These are phyloP conservation scores for Caenorhabditis sp. DNA, from an alignment of 2,888 invertebrate species.

Conservation along the genomic window DNA sequence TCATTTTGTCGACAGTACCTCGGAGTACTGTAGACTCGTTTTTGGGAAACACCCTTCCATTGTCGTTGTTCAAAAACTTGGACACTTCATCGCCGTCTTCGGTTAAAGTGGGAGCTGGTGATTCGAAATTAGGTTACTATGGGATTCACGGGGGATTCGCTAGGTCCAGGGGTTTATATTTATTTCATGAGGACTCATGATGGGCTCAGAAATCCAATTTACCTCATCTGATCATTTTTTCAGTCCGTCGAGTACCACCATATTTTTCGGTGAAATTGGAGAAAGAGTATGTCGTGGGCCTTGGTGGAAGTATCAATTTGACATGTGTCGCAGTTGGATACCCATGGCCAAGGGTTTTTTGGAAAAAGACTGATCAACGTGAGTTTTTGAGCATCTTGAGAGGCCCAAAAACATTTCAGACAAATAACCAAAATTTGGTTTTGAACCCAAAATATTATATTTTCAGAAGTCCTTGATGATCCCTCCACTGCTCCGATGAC, in stretches of 20 bases:
- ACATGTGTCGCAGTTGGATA: slow-evolving; percentile 97
- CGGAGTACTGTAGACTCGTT: slow-evolving; percentile 13
- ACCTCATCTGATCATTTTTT: slow-evolving; percentile 57
- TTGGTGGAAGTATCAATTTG: slow-evolving; percentile 88
- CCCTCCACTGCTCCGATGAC: slow-evolving; percentile 73
- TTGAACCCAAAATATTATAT: neutral
- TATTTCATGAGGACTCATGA: neutral
- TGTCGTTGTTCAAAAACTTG: slow-evolving; percentile 53
- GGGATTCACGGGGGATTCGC: neutral
- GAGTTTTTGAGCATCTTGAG: slow-evolving; percentile 6
- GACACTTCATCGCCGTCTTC: neutral
- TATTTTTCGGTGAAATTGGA: slow-evolving; percentile 92
- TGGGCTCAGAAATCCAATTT: too few species aligned
- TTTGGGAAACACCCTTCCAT: slow-evolving; percentile 56
- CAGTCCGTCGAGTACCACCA: slow-evolving; percentile 91
- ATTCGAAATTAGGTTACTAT: neutral
- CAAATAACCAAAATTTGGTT: too few species aligned
- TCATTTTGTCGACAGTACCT: neutral
- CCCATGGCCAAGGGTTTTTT: slow-evolving; percentile 94
- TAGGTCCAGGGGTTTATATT: neutral
- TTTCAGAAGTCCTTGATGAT: slow-evolving; percentile 57
- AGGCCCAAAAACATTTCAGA: too few species aligned
- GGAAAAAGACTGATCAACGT: slow-evolving; percentile 68
- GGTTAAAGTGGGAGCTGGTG: neutral
- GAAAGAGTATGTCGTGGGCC: slow-evolving; percentile 85